Base-by-base conservation (phyloP, 2,797 vertebrate species). In the Xerus rutilus region DNA sequence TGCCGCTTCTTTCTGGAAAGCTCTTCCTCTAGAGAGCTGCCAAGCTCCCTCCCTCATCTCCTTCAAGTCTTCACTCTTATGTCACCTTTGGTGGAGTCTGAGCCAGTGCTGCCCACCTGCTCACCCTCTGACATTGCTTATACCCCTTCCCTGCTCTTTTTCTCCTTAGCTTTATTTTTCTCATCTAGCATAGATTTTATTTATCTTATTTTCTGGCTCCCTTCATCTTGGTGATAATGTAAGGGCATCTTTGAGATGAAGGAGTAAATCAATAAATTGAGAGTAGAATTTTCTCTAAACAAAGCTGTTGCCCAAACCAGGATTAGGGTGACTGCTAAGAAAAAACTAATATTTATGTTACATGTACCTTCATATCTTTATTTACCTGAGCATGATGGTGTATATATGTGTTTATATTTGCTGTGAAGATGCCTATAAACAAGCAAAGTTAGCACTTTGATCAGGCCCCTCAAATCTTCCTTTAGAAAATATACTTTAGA, bases 201-300 rank as follows among this genome's bases (percentile, higher is more conserved):
- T 77, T 54, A 70, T 65, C 52, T 93, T 70, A 43, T 84, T 91
- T 96, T 89, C 72, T 74, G 14, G 74, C 25, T 89, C 52, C 35
- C n/a, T 13, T 59, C 62, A 83, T 72, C 86, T 94, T 65, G 21
- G 49, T 79, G 88, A 43, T 74, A 86, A 89, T 45, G 30, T 47
- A 79, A 92, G 6, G 25, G 3, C 5, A 77, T 49, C 86, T 89
- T 83, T 90, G 11, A 88, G 73, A 30, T 23, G 35, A 95, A 74
- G 69, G 32, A 94, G 35, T 52, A 59, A 78, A 78, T 89, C 47
- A 91, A 35, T 35, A 28, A 93, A 82, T 65, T 6, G 86, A 54
- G 32, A 89, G 43, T 39, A 92, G 57, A 84, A 72, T 62, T 15
- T 39, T 84, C 47, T 93, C 45, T 69, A 91, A 86, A 96, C 91